Evolutionary conservation across 2,888 invertebrate species (phyloP).

Genomic region (Lathronympha strigana): DNA sequence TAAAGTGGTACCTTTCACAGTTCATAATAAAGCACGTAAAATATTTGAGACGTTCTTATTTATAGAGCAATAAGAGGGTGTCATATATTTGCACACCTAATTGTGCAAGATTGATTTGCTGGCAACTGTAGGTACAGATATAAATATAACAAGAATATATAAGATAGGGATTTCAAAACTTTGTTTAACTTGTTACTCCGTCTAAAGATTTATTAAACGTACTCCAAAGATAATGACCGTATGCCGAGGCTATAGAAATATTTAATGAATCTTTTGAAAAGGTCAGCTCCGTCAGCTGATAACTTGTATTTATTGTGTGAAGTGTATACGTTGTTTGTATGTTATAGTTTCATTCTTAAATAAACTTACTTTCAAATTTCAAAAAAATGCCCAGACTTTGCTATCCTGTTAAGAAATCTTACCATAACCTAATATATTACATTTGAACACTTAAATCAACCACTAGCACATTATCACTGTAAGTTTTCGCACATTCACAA

Average conservation of each 20-base stretch:
- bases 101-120: background rate
- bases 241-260: constrained; percentile 28
- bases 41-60: background rate
- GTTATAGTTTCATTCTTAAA: background rate
- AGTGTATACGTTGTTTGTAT: background rate
- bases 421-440: constrained; percentile 50
- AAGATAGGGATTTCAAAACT: background rate
- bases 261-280: constrained; percentile 33
- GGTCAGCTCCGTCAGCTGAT: constrained; percentile 27
- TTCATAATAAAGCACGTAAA: background rate
- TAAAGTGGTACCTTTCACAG: background rate
- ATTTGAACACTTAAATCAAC: constrained; percentile 49
- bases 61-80: background rate
- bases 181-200: background rate
- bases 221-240: constrained; percentile 12
- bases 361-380: constrained; percentile 21
- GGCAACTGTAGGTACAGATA: too few relatives aligned
- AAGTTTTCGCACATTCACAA: constrained; percentile 45
- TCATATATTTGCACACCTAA: background rate
- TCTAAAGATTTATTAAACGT: constrained; percentile 20
- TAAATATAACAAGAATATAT: background rate
- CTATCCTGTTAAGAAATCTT: constrained; percentile 48
- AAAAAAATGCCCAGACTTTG: constrained; percentile 1
- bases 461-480: constrained; percentile 34
- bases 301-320: background rate